Evolutionary conservation across 2,797 vertebrate species (phyloP), one percentile per base, ranked within the genome.

Genomic region (Ispidina lecontei): DNA sequence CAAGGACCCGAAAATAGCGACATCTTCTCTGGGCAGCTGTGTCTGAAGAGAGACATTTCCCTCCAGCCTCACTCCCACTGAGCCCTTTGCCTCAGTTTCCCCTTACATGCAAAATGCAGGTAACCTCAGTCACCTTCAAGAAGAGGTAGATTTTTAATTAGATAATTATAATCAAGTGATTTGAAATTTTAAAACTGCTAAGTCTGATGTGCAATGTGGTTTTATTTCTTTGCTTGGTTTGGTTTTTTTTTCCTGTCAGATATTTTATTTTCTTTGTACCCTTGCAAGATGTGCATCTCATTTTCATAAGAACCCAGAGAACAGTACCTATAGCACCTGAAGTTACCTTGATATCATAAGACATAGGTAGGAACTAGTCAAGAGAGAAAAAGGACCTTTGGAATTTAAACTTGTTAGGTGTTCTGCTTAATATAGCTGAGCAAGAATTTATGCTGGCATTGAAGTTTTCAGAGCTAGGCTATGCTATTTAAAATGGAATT

Each of bases 401-500:
- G 94, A 96, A 97, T 95, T 97, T 95, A 95, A 97, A 96, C 89
- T 95, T 91, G 90, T 69, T 87, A 43, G 80, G 73, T 82, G 93
- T 67, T 93, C 88, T 78, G 87, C 85, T 91, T 91, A 87, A 90
- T 73, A 43, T 47, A 86, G 49, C 60, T 37, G 93, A 96, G 93
- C 67, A 72, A 87, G 95, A 96, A 95, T 91, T 96, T 75, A 63
- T 89, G 93, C 95, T 58, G 75, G 85, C 94, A 90, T 68, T 78
- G 84, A 95, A 96, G 89, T 89, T 98, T 95, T 94, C 90, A 35
- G 95, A 96, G 96, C 84, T 71, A 37, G 89, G 96, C 95, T 96
- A 80, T 54, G 94, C 95, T 96, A 89, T 96, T 96, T 96, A 95
- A 97, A 97, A 96, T 83, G 67, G 93, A 95, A 97, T 97, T 97